Evolutionary conservation across 2,888 invertebrate species (phyloP).

Genomic region (Cerceris rybyensis): DNA sequence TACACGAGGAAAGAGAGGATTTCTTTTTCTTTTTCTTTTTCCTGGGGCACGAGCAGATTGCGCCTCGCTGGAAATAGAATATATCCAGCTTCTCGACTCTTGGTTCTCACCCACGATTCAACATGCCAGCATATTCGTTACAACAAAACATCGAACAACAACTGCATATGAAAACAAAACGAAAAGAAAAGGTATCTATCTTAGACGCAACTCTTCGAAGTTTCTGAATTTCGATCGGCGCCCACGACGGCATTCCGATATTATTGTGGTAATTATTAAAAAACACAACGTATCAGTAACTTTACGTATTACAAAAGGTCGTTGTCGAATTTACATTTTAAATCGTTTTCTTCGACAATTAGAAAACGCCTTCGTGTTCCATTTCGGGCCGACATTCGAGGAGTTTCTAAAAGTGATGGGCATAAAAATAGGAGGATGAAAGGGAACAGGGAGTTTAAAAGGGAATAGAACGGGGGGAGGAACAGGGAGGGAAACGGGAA

Average conservation of each 20-base stretch:
- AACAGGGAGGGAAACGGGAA: slow-evolving; percentile 30
- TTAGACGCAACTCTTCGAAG: slow-evolving; percentile 40
- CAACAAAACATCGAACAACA: slow-evolving; percentile 67
- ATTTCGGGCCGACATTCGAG: slow-evolving; percentile 48
- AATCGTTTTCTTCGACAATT: slow-evolving; percentile 41
- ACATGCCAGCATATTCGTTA: slow-evolving; percentile 72
- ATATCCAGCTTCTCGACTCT: slow-evolving; percentile 60
- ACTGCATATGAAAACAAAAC: slow-evolving; percentile 58
- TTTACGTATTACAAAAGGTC: slow-evolving; percentile 62
- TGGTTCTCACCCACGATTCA: slow-evolving; percentile 64
- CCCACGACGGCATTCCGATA: slow-evolving; percentile 36
- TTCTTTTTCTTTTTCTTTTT: background rate
- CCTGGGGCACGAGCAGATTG: slow-evolving; percentile 54
- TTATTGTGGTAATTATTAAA: slow-evolving; percentile 28
- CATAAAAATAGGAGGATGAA: slow-evolving; percentile 49
- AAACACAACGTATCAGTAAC: slow-evolving; percentile 56
- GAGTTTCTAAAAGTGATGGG: slow-evolving; percentile 51
- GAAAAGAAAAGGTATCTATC: slow-evolving; percentile 56
- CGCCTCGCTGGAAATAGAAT: slow-evolving; percentile 66
- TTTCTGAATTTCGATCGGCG: slow-evolving; percentile 42
- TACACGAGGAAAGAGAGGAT: background rate
- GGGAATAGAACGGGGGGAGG: slow-evolving; percentile 2
- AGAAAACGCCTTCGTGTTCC: slow-evolving; percentile 47
- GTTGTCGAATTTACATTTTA: slow-evolving; percentile 43
- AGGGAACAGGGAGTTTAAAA: slow-evolving; percentile 10